Base-by-base conservation (phyloP, 2,888 invertebrate species). In the Phortica okadai region DNA sequence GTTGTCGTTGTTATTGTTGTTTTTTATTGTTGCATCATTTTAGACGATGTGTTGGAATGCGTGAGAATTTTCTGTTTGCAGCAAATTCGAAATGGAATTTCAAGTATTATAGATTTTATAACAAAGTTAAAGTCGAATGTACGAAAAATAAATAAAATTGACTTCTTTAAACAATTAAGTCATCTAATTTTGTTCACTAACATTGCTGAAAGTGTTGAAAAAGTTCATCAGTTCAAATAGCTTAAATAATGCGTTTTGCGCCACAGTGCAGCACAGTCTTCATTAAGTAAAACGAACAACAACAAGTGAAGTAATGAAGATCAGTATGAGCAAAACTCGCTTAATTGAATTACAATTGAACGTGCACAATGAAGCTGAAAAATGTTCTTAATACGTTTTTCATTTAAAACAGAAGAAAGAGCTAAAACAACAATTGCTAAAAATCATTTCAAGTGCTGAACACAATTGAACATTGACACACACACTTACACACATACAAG, bases 31-130 rank as follows among this genome's bases (percentile, higher is more conserved):
- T 16, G 25, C 16, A 25, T 59, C 41, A 64, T 64, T 11, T 64
- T 64, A 64, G 64, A 64, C 64, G 16, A 64, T 21, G 41, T 64
- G 64, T 2, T 33, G 64, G 64, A 64, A 64, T 64, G 64, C 64
- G 33, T 64, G 64, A 14, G 64, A 64, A 64, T 64, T 64, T 14
- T 14, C 8, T 21, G 59, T 59, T 59, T 59, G 59, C 14, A 50
- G 6, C 14, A 50, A 50, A 50, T 50, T n/a, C n/a, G n/a, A n/a
- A n/a, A n/a, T 11, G 50, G 50, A 3, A 50, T 50, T 2, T 50
- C 50, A 50, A 50, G 50, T 50, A 50, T 50, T 14, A 3, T 11
- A 50, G 50, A 14, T 33, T 33, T 33, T 33, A 33, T 33, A 33
- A 1, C 1, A 33, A 33, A 33, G 33, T 33, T 33, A 33, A 33